Base-by-base conservation (phyloP, 2,888 invertebrate genomes). In the Drosophila barbarae region DNA sequence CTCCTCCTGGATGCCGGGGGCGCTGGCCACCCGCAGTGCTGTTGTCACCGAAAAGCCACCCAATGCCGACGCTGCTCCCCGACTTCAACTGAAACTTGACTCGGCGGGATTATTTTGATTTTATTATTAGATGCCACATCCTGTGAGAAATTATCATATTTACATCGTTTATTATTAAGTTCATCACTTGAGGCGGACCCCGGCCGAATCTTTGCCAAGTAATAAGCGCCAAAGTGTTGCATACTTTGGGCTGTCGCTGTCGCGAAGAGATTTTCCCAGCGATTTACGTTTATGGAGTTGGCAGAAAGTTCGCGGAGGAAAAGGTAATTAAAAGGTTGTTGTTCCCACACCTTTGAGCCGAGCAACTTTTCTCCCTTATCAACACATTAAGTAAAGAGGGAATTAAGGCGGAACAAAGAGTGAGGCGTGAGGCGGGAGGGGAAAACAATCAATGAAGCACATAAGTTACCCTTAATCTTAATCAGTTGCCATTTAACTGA, bases 111-210 rank as follows among this genome's bases (percentile, higher is more conserved):
- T 89, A 88, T 77, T 88, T 86, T 88, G 88, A 88, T 88, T 88
- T 88, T 87, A 87, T 88, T 89, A 88, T 89, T 89, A 88, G 87
- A 88, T 88, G 82, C 88, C 89, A 89, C 89, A 89, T 87, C 87
- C 88, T 89, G 88, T 81, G 88, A 84, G 86, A 89, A 89, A 89
- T 89, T 89, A 89, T 89, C 89, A 89, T 89, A 89, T 89, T 89
- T 89, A 87, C 86, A 87, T 89, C 89, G 88, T 89, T 89, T 89
- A 89, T 89, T 89, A 89, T 89, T 89, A 89, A 88, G 86, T 88
- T 88, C 87, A 88, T 87, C 88, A 88, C 88, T 87, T 85, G 85
- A 79, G 46, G 54, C 64, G 41, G 18, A 26, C 10, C 38, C 10
- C 10, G 2, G 5, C 21, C 35, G 8, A 34, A 15, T 30, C 44